These are phyloP conservation scores for Metacarcinus magister DNA, from an alignment of 2,888 invertebrate genomes.

Conservation along the genomic window DNA sequence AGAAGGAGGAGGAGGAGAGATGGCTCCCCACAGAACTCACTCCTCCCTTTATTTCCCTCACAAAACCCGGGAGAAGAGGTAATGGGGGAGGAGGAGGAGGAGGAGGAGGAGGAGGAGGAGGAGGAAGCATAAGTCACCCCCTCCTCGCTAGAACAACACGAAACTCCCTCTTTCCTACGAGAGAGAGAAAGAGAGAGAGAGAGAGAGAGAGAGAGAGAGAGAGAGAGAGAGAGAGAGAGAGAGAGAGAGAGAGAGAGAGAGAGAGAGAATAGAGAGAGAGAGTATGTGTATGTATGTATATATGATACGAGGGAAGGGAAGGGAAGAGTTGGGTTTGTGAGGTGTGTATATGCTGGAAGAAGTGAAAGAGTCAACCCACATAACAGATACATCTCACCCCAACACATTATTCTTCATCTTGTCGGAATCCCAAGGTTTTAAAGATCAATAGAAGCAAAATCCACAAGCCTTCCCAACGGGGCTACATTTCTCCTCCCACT, in stretches of 20 bases:
- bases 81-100: not conserved
- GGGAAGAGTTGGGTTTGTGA: not conserved
- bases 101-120: not conserved
- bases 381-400: not conserved
- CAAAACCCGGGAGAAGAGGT: not conserved
- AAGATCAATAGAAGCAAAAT: constrained; percentile 18
- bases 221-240: not conserved
- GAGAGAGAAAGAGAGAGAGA: not conserved
- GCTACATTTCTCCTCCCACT: not conserved
- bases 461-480: not conserved
- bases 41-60: too few species aligned
- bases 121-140: not conserved
- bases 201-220: not conserved
- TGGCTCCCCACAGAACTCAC: too few species aligned
- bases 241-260: constrained; percentile 5
- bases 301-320: not conserved
- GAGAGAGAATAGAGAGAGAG: constrained; percentile 33
- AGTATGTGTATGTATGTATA: not conserved
- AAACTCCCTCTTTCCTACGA: not conserved
- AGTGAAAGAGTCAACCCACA: not conserved
- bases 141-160: not conserved
- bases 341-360: not conserved
- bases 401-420: constrained; percentile 18
- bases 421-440: not conserved
- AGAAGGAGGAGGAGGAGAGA: not conserved